Evolutionary conservation across 2,888 invertebrate genomes (phyloP), one percentile per base, ranked within the genome.

Genomic region (Mythimna lalbum): DNA sequence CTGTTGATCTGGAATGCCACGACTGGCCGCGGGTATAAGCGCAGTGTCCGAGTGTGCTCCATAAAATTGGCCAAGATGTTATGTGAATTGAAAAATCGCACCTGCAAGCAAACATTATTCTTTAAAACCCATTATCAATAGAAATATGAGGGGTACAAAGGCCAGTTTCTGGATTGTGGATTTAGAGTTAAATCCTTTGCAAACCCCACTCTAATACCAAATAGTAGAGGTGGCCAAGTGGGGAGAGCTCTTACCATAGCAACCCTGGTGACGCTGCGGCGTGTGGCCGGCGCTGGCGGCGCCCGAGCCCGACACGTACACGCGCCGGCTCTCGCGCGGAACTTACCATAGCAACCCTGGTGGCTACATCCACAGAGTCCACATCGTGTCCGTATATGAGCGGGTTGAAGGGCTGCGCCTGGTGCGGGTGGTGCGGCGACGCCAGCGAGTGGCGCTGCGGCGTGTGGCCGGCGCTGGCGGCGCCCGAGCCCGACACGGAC

Each of bases 1-100:
- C 99, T 99, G 94, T 99, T 98, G 87, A 99, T 98, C 95, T 99
- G 99, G 89, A 99, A 99, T 7, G 99, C 99, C 6, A 99, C 99
- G 4, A 99, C 99, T 0, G 99, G 99, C 67, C 99, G 96, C 2
- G 99, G 99, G 94, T 99, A 99, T 1, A 99, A 96, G 0, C 99
- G 97, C 73, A 99, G 94, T 0, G 99, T 99, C 71, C 99, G 97
- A 2, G 99, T 99, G 93, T 99, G 99, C 89, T 99, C 99, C 84
- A 98, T 98, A 91, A 99, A 99, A 92, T 99, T 99, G 0, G 99
- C 99, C 85, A 99, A 95, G 14, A 99, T 97, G 90, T 99, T 99
- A 89, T 99, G 98, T 0, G 99, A 99, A 93, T 99, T 99, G 96
- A 99, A 99, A 94, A 99, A 99, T 14, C 99, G 97, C 36, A 99